Evolutionary conservation across 2,113 vertebrate species (phyloP).

Genomic region (Phylloscopus whistleri): DNA sequence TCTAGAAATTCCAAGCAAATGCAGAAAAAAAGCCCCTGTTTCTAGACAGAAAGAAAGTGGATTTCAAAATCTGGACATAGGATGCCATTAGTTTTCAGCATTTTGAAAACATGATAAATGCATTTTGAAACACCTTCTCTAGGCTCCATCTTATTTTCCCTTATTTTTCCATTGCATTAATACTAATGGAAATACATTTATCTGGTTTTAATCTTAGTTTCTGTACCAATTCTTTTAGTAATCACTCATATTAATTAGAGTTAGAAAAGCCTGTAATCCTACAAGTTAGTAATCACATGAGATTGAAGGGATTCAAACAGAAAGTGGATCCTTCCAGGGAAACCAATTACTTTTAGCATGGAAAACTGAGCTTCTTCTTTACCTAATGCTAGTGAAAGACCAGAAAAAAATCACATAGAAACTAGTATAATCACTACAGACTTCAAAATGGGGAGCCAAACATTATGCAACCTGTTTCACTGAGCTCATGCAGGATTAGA

Average conservation of each 20-base stretch:
- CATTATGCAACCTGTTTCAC: slow-evolving; percentile 46
- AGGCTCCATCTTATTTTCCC: background rate
- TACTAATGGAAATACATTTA: background rate
- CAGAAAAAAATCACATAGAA: slow-evolving; percentile 23
- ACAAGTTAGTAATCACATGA: background rate
- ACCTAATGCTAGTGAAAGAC: background rate
- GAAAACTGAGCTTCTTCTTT: background rate
- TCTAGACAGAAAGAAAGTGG: background rate
- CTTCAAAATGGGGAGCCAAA: background rate
- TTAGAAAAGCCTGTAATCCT: background rate
- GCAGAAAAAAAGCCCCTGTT: background rate
- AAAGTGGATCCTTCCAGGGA: background rate
- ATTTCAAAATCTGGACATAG: background rate
- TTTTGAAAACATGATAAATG: background rate
- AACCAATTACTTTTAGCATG: background rate
- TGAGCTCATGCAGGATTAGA: slow-evolving; percentile 48
- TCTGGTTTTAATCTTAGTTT: background rate
- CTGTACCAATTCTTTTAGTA: background rate
- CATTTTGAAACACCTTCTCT: background rate
- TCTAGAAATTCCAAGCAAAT: background rate
- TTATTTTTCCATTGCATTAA: background rate
- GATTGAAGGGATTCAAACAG: background rate
- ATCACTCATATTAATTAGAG: background rate
- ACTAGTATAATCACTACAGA: background rate
- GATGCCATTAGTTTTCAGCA: background rate